Conservation (phyloP, 2,888 invertebrate species). For the Eucera pruinosa region DNA sequence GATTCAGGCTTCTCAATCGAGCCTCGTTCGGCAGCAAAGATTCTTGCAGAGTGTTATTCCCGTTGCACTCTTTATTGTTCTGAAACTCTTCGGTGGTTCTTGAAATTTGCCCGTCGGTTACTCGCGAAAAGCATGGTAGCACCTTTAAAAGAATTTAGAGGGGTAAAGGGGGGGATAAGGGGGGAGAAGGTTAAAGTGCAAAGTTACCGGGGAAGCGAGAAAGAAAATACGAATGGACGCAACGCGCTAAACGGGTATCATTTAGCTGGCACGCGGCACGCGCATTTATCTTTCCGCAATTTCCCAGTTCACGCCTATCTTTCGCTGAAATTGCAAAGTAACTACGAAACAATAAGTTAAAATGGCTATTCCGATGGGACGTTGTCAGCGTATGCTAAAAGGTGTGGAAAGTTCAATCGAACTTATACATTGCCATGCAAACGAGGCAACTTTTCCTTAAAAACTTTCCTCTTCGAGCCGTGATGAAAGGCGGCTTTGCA, state of each 20-base stretch:
- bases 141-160: slow-evolving; percentile 69
- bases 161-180: not conserved
- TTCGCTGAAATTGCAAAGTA: not conserved
- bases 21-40: slow-evolving; percentile 85
- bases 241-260: too few relatives aligned
- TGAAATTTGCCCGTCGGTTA: slow-evolving; percentile 75
- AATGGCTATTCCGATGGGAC: not conserved
- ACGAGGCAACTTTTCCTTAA: not conserved
- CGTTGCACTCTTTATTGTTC: slow-evolving; percentile 90
- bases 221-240: too few relatives aligned
- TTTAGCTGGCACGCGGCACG: too few relatives aligned
- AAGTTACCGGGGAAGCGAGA: too few relatives aligned
- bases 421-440: slow-evolving; percentile 6
- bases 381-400: not conserved
- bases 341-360: not conserved
- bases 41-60: slow-evolving; percentile 90
- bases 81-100: slow-evolving; percentile 85
- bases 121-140: slow-evolving; percentile 80
- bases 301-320: not conserved
- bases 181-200: too few relatives aligned
- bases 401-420: not conserved
- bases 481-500: not conserved
- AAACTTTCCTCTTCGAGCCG: not conserved
- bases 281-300: too few relatives aligned
- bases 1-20: slow-evolving; percentile 65